Conservation (phyloP, 2,888 invertebrate species). For the Chrysotoxum bicinctum region DNA sequence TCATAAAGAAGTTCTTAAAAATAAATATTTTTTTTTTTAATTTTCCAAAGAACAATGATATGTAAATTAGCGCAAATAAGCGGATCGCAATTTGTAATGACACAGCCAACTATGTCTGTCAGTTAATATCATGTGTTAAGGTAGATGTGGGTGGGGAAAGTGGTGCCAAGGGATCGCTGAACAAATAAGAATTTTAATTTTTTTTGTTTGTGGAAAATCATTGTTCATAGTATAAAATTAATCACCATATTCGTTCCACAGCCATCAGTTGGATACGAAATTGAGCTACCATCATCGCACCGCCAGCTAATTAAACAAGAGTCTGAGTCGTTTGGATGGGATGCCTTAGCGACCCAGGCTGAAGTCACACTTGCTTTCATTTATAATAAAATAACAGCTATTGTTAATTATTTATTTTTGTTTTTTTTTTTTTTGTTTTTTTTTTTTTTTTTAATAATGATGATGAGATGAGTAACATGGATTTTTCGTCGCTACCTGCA, state of each 20-base stretch:
- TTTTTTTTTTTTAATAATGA: not conserved
- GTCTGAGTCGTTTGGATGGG: constrained; percentile 29
- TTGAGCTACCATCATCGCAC: constrained; percentile 3
- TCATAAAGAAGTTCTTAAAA: constrained; percentile 15
- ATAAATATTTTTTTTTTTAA: constrained; percentile 12
- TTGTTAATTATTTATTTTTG: constrained; percentile 8
- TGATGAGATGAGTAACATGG: constrained; percentile 32
- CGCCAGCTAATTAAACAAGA: constrained; percentile 70
- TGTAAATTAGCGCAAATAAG: constrained; percentile 72
- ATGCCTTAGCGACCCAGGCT: constrained; percentile 34
- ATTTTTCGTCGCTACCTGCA: constrained; percentile 20
- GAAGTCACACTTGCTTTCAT: constrained; percentile 48
- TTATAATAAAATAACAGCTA: constrained; percentile 43
- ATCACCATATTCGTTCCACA: constrained; percentile 63
- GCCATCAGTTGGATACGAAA: constrained; percentile 45
- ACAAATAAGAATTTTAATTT: constrained; percentile 8
- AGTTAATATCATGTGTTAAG: not conserved
- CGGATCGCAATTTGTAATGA: constrained; percentile 71
- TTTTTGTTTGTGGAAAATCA: constrained; percentile 30
- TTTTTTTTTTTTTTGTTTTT: too few relatives aligned
- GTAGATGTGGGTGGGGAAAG: not conserved
- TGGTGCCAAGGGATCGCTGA: not conserved
- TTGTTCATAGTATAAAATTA: constrained; percentile 50
- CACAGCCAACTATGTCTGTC: constrained; percentile 36
- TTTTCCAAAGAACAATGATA: constrained; percentile 55